phyloP scores from a whole-genome alignment of 2,113 vertebrate genomes.

The Conger conger region DNA sequence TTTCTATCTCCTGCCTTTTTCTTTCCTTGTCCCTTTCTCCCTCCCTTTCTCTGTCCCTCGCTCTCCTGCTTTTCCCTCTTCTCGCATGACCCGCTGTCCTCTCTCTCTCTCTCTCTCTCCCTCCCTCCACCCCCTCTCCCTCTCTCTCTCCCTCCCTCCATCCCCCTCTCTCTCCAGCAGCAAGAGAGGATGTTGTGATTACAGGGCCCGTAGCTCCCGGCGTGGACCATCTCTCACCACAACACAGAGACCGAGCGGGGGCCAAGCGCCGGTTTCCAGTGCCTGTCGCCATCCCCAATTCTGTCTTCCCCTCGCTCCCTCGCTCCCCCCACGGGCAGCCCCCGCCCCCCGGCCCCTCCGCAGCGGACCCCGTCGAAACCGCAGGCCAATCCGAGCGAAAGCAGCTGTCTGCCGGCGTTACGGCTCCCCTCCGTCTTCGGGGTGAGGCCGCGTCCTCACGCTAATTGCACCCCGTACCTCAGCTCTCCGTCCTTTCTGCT shows the following conservation, averaged over 20 bases:
- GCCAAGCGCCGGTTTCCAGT: conserved; percentile 8
- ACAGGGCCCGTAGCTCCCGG: conserved; percentile 13
- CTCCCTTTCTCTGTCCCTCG: neutral
- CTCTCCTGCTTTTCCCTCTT: too few relatives aligned
- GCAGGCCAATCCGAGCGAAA: conserved; percentile 8
- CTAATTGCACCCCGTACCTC: conserved; percentile 16
- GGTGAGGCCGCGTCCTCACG: conserved; percentile 11
- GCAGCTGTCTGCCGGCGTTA: conserved; percentile 25
- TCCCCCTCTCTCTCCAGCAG: neutral
- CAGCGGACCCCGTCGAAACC: conserved; percentile 17
- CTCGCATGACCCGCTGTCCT: neutral
- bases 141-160: neutral
- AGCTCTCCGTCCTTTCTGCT: neutral
- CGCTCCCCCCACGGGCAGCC: neutral
- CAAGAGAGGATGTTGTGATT: conserved; percentile 1
- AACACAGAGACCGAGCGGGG: conserved; percentile 17
- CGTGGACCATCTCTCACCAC: conserved; percentile 1
- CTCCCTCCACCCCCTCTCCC: too few relatives aligned
- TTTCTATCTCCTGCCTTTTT: neutral
- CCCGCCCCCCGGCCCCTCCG: neutral
- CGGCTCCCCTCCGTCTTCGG: neutral
- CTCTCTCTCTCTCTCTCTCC: neutral
- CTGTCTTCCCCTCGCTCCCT: neutral
- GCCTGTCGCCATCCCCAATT: conserved; percentile 7
- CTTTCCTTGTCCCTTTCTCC: neutral